Percentiles rank a stretch among this genome's conserved stretches.
Evolutionary conservation across 2,113 vertebrate species (phyloP).

Genomic region (Leptobrachium leishanense): DNA sequence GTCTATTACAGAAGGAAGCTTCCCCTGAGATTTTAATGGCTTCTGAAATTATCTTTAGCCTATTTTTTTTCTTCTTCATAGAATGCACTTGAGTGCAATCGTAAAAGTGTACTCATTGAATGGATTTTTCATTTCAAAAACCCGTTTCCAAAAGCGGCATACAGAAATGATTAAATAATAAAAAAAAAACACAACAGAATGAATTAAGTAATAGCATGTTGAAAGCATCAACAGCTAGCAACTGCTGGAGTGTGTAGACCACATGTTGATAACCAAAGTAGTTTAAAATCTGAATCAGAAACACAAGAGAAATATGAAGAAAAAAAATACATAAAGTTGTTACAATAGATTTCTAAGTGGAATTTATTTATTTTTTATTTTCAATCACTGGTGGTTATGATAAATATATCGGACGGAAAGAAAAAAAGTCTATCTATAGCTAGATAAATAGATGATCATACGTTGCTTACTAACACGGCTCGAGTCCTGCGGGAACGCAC

Average conservation of each 20-base stretch:
- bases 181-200: conserved; percentile 32
- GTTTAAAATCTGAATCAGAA: background rate
- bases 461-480: too few species aligned
- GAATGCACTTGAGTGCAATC: conserved; percentile 38
- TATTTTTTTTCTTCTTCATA: conserved; percentile 10
- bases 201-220: conserved; percentile 34
- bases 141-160: conserved; percentile 15
- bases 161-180: conserved; percentile 2
- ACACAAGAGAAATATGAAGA: background rate
- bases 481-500: too few species aligned
- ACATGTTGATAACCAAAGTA: conserved; percentile 12
- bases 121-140: conserved; percentile 42
- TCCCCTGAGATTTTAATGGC: conserved; percentile 19
- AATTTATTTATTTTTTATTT: too few species aligned
- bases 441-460: too few species aligned
- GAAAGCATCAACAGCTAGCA: conserved; percentile 25
- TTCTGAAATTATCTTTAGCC: conserved; percentile 40
- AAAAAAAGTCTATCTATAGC: too few species aligned
- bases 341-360: too few species aligned
- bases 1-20: conserved; percentile 8
- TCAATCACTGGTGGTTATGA: too few species aligned
- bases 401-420: too few species aligned
- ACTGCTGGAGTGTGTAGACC: background rate
- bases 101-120: conserved; percentile 39
- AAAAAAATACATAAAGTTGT: background rate